These are phyloP conservation scores for Volucella inflata DNA, from an alignment of 2,888 invertebrate genomes.

Conservation along the genomic window DNA sequence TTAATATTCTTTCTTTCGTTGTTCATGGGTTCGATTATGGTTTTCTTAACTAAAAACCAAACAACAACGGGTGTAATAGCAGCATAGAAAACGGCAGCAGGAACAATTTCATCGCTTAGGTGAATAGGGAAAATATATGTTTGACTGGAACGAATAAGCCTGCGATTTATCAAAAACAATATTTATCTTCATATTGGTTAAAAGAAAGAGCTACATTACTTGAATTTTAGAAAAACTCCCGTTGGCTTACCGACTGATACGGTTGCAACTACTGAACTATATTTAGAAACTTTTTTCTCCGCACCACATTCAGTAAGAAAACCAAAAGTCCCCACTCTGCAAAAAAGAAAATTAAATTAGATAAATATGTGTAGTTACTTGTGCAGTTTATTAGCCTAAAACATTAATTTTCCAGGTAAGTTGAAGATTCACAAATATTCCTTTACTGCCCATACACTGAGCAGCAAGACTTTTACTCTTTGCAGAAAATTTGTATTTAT, in stretches of 20 bases:
- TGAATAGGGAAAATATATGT: slow-evolving; percentile 95
- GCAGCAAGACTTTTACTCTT: no score
- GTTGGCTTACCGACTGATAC: slow-evolving; percentile 93
- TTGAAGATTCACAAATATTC: no score
- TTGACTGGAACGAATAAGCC: slow-evolving; percentile 94
- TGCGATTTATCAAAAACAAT: slow-evolving; percentile 81
- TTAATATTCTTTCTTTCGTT: slow-evolving; percentile 91
- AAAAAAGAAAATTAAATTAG: slow-evolving; percentile 70
- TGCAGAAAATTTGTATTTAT: no score
- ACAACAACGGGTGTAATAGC: slow-evolving; percentile 93
- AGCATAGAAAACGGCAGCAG: slow-evolving; percentile 96
- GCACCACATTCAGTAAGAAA: slow-evolving; percentile 94
- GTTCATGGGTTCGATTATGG: slow-evolving; percentile 93
- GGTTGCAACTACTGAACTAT: slow-evolving; percentile 93
- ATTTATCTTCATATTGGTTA: not conserved
- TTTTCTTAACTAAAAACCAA: slow-evolving; percentile 92
- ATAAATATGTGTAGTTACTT: no score
- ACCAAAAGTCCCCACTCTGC: slow-evolving; percentile 94
- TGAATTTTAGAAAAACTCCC: slow-evolving; percentile 94
- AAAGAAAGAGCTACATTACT: slow-evolving; percentile 85
- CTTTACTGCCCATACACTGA: no score
- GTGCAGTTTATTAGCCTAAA: no score
- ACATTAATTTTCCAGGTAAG: no score
- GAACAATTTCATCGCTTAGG: slow-evolving; percentile 94
- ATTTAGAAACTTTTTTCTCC: slow-evolving; percentile 96